These are phyloP conservation scores for Drosophila virilis DNA, from an alignment of 1,140 invertebrate species.

Conservation along the genomic window DNA sequence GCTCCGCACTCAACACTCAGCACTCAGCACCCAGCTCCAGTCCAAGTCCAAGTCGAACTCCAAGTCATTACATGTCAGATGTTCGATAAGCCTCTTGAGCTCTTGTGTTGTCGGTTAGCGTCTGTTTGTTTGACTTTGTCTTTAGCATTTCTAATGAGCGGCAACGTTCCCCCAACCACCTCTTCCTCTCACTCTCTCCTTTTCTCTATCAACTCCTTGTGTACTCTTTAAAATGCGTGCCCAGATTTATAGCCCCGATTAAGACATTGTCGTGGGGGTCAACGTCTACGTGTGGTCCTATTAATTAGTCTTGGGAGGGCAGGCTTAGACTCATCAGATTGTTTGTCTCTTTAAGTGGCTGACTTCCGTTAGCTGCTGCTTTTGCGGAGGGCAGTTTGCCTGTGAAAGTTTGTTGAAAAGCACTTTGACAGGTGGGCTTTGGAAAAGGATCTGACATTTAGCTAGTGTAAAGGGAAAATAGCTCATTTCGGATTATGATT, in stretches of 20 bases:
- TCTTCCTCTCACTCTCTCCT: not conserved
- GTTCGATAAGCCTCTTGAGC: slow-evolving; percentile 62
- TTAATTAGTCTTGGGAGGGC: slow-evolving; percentile 42
- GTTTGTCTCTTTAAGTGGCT: slow-evolving; percentile 50
- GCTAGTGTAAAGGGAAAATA: not conserved
- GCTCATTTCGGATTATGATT: not conserved
- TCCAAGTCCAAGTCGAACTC: slow-evolving; percentile 19
- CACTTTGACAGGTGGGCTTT: slow-evolving; percentile 36
- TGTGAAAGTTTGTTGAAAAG: slow-evolving; percentile 39
- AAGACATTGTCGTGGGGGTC: slow-evolving; percentile 52
- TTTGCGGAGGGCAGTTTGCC: not conserved
- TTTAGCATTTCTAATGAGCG: slow-evolving; percentile 64
- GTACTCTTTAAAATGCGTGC: slow-evolving; percentile 62
- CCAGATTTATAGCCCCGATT: slow-evolving; percentile 58
- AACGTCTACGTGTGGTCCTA: slow-evolving; percentile 55
- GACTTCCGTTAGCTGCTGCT: slow-evolving; percentile 35
- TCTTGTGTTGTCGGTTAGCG: slow-evolving; percentile 46
- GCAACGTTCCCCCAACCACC: not conserved
- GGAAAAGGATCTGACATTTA: slow-evolving; percentile 3
- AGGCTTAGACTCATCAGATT: slow-evolving; percentile 40
- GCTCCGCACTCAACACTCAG: not conserved
- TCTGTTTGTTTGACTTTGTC: slow-evolving; percentile 65
- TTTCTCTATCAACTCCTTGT: slow-evolving; percentile 6
- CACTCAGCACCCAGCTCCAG: not conserved
- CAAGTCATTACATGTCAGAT: slow-evolving; percentile 63